phyloP scores from a whole-genome alignment of 2,113 vertebrate species.

The Paramisgurnus dabryanus region DNA sequence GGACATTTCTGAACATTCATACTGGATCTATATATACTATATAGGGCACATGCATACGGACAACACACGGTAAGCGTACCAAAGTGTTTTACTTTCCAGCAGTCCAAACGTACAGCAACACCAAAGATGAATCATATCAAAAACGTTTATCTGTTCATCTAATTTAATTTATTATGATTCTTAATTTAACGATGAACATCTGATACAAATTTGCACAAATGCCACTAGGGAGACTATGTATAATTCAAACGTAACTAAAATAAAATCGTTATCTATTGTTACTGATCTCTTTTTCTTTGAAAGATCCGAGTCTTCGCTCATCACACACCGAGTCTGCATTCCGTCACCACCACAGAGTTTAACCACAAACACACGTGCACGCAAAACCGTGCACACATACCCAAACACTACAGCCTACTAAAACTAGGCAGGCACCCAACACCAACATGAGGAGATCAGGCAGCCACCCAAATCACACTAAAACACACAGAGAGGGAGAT shows the following conservation, averaged over 20 bases:
- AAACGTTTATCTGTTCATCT: neutral
- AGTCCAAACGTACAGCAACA: neutral
- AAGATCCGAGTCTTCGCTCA: neutral
- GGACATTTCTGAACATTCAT: slow-evolving; percentile 18
- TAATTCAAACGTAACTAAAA: neutral
- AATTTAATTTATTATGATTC: neutral
- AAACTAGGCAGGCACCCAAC: slow-evolving; percentile 55
- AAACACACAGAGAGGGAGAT: slow-evolving; percentile 32
- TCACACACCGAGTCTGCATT: slow-evolving; percentile 12
- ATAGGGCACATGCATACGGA: neutral
- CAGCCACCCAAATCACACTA: slow-evolving; percentile 54
- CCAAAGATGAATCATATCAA: neutral
- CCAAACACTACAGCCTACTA: slow-evolving; percentile 47
- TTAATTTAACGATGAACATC: neutral
- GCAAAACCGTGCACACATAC: slow-evolving; percentile 37
- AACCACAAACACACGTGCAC: slow-evolving; percentile 34
- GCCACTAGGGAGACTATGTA: neutral
- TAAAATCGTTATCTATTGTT: neutral
- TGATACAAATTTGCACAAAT: neutral
- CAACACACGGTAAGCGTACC: neutral
- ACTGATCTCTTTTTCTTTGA: neutral
- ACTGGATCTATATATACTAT: slow-evolving; percentile 1
- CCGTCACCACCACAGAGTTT: slow-evolving; percentile 25
- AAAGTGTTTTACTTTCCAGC: neutral
- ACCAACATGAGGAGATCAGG: slow-evolving; percentile 50